Evolutionary conservation across 1,140 invertebrate species (phyloP).

Genomic region (Melitaea cinxia): DNA sequence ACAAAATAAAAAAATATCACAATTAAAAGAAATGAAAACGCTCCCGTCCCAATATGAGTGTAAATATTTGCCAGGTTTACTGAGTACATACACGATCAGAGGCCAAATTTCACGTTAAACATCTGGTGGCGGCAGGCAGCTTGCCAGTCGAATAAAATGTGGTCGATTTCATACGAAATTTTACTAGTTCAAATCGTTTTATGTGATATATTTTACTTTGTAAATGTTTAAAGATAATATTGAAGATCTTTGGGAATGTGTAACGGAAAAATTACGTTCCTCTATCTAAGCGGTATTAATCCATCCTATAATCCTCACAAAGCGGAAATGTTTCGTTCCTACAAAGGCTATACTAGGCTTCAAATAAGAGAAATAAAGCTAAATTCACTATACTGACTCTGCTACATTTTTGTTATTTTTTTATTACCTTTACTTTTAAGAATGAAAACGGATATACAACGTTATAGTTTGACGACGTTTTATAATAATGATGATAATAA

Average conservation of each 20-base stretch:
- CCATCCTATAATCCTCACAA: no score
- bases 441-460: no score
- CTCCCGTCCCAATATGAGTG: not conserved
- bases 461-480: no score
- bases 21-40: not conserved
- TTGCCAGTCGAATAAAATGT: constrained; percentile 5
- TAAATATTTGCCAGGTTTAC: constrained; percentile 2
- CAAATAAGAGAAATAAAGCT: no score
- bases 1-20: no score
- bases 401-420: no score
- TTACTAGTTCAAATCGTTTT: not conserved
- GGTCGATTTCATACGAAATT: not conserved
- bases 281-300: no score
- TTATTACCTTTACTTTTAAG: no score
- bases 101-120: not conserved
- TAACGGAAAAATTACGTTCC: not conserved
- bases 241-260: not conserved
- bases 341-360: no score
- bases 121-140: constrained; percentile 3
- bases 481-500: no score
- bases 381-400: no score
- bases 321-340: no score
- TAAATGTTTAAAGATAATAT: not conserved
- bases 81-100: not conserved
- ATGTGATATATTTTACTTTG: constrained; percentile 1